Base-by-base conservation (phyloP, 2,113 vertebrate species). In the Bostrychus sinensis region DNA sequence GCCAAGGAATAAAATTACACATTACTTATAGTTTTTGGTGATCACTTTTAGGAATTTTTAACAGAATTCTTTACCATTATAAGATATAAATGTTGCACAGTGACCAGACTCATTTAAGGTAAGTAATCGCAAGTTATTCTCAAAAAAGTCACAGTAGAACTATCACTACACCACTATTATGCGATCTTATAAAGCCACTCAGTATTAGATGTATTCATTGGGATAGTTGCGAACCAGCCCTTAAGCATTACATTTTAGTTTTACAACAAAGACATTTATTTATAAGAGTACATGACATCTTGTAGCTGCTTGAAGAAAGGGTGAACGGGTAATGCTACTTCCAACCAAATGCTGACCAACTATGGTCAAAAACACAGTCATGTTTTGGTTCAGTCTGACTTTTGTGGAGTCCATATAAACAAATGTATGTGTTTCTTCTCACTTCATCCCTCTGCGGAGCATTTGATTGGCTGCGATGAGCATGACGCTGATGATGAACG, bases 401-500 rank as follows among this genome's bases (percentile, higher is more conserved):
- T 53, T 51, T 66, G 51, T 7, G 30, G n/a, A 19, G 28, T 67
- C 70, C 16, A 13, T 48, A 23, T 13, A 25, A 48, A 43, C 8
- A 11, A 20, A 17, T 42, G 2, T 55, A 7, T 12, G 5, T n/a
- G n/a, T n/a, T n/a, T 7, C 19, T 38, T 14, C 79, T 89, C 93
- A 98, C 80, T 98, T 97, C 96, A 98, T 98, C 68, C 96, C 96
- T n/a, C 96, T 95, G 66, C 96, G 93, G 87, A 98, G 94, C 88
- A 98, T 96, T 91, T 98, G 96, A 92, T 98, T 98, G 77, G 96
- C 96, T 0, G 96, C 96, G 13, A 98, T 98, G 72, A 98, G 94
- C 96, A 98, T 98, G 68, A 98, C 96, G 37, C 96, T 98, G 91
- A 98, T 98, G 92, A 98, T 97, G 82, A 98, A 98, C 67, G 96